Conservation (phyloP, 2,888 invertebrate genomes). For the Patella pellucida region DNA sequence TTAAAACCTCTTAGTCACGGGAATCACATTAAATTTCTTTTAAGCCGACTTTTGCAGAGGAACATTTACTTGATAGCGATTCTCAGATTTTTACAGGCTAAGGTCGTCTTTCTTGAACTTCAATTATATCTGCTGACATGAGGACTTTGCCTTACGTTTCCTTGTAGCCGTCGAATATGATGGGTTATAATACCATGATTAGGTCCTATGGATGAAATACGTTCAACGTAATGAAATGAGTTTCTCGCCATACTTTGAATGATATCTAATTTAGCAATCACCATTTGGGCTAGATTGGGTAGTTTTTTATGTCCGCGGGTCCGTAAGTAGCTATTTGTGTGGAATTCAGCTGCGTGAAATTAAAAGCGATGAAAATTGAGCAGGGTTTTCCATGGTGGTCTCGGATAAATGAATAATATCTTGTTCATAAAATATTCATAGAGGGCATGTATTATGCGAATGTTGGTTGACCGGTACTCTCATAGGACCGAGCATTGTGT, state of each 20-base stretch:
- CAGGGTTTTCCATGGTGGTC: not conserved
- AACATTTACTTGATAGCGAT: conserved; percentile 1
- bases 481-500: not conserved
- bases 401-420: not conserved
- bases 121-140: too few relatives aligned
- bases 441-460: too few relatives aligned
- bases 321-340: not conserved
- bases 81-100: not conserved
- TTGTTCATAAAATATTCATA: too few relatives aligned
- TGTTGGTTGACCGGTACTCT: conserved; percentile 1
- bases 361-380: conserved; percentile 1
- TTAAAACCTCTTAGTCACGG: conserved; percentile 4
- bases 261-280: conserved; percentile 9
- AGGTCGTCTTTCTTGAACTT: too few relatives aligned
- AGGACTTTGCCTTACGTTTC: too few relatives aligned
- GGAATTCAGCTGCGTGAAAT: conserved; percentile 5
- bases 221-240: not conserved
- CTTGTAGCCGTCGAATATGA: too few relatives aligned
- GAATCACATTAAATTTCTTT: conserved; percentile 4
- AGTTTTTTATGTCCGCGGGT: conserved; percentile 7
- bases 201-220: not conserved
- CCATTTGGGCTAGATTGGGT: conserved; percentile 9
- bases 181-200: too few relatives aligned
- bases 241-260: conserved; percentile 4
- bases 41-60: not conserved